These are phyloP conservation scores for Embiotoca jacksoni DNA, from an alignment of 2,113 vertebrate species.

Conservation along the genomic window DNA sequence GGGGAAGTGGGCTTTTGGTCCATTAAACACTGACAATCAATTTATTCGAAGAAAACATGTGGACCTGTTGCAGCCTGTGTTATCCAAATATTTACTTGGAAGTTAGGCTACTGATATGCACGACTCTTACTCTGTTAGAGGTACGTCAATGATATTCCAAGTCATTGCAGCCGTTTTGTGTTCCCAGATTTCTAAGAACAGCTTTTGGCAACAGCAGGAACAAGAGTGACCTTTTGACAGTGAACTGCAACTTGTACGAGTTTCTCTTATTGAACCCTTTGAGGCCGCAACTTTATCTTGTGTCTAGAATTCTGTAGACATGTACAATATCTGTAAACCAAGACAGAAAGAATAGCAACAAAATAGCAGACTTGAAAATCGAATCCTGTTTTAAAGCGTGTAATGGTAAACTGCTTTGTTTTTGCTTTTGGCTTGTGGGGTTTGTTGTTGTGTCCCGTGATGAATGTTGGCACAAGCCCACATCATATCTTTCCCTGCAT, in stretches of 20 bases:
- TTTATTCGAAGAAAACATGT: not conserved
- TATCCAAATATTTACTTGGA: too few relatives aligned
- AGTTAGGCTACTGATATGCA: not conserved
- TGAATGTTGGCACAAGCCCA: not conserved
- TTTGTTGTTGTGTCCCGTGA: constrained; percentile 8
- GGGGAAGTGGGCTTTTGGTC: too few relatives aligned
- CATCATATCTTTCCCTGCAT: not conserved
- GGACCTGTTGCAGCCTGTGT: too few relatives aligned
- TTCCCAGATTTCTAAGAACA: not conserved
- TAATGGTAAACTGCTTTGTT: not conserved
- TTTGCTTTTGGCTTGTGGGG: constrained; percentile 1
- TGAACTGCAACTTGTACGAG: not conserved
- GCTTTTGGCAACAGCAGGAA: not conserved
- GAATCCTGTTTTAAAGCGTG: not conserved
- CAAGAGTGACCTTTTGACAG: not conserved
- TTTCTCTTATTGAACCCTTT: not conserved
- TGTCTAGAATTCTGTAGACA: not conserved
- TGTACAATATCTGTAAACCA: not conserved
- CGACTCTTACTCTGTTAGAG: not conserved
- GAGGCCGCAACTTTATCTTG: constrained; percentile 1
- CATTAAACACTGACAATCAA: too few relatives aligned
- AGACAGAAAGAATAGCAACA: not conserved
- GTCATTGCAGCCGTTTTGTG: not conserved
- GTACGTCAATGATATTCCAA: not conserved
- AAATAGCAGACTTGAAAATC: not conserved